Evolutionary conservation across 2,888 invertebrate genomes (phyloP).

Genomic region (Trissolcus japonicus): DNA sequence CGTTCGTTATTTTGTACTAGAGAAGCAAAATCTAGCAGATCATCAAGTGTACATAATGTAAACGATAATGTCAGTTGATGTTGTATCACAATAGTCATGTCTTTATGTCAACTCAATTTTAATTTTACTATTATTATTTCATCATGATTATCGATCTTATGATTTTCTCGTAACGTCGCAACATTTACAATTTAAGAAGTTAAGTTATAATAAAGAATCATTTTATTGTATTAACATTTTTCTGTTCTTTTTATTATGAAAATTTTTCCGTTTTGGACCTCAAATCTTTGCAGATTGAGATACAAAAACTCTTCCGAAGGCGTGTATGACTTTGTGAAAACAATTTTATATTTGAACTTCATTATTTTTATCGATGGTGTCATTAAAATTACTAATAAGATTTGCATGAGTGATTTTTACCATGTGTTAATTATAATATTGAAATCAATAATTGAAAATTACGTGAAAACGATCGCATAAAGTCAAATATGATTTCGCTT

Average conservation of each 20-base stretch:
- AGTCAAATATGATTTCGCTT: no score
- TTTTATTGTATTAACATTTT: background rate
- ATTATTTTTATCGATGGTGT: no score
- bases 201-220: background rate
- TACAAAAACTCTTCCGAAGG: no score
- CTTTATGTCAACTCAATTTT: constrained; percentile 37
- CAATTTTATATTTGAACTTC: background rate
- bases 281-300: no score
- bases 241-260: constrained; percentile 1
- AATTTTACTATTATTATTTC: constrained; percentile 17
- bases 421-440: no score
- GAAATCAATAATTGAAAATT: no score
- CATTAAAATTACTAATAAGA: no score
- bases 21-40: constrained; percentile 11
- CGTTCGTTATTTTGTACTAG: constrained; percentile 31
- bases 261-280: background rate
- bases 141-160: constrained; percentile 17
- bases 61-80: constrained; percentile 34
- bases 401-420: no score
- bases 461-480: no score
- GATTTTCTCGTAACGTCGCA: background rate
- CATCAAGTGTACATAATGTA: constrained; percentile 45
- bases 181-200: background rate
- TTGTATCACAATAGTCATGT: constrained; percentile 39
- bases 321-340: background rate